Evolutionary conservation across 2,113 vertebrate species (phyloP).

Genomic region (Shinisaurus crocodilurus): DNA sequence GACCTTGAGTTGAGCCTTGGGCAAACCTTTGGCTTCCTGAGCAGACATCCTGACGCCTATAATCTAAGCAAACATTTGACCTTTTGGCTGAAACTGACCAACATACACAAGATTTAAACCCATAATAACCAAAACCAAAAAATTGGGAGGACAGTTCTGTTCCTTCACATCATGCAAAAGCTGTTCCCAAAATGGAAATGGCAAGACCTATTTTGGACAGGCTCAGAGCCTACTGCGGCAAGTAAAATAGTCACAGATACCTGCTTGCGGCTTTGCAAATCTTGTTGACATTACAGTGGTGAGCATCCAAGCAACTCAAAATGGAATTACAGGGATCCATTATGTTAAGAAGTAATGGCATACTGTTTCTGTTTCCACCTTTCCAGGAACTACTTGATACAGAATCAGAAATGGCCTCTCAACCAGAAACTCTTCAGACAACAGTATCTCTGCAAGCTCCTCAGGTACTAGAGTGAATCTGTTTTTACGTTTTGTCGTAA

Average conservation of each 20-base stretch:
- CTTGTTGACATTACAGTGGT: not conserved
- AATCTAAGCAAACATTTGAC: no score
- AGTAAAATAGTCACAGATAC: not conserved
- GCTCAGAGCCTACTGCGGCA: not conserved
- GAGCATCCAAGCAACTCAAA: rapidly evolving
- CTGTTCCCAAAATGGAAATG: not conserved
- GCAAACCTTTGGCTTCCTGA: no score
- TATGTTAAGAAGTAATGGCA: not conserved
- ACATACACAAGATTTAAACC: no score
- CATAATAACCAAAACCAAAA: no score
- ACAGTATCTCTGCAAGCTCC: slow-evolving; percentile 78
- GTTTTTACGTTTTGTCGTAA: not conserved
- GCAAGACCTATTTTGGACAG: not conserved
- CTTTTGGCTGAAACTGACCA: no score
- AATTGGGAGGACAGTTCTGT: no score
- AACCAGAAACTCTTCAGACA: slow-evolving; percentile 77
- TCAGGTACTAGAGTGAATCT: slow-evolving; percentile 76
- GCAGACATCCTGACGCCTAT: no score
- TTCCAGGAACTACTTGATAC: slow-evolving; percentile 76
- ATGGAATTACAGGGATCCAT: not conserved
- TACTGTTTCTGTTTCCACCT: slow-evolving; percentile 47
- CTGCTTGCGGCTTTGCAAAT: not conserved
- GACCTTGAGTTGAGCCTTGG: no score
- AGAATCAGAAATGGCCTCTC: slow-evolving; percentile 76
- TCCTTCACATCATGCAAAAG: not conserved